Conservation (phyloP, 2,113 vertebrate genomes). For the Rana temporaria region DNA sequence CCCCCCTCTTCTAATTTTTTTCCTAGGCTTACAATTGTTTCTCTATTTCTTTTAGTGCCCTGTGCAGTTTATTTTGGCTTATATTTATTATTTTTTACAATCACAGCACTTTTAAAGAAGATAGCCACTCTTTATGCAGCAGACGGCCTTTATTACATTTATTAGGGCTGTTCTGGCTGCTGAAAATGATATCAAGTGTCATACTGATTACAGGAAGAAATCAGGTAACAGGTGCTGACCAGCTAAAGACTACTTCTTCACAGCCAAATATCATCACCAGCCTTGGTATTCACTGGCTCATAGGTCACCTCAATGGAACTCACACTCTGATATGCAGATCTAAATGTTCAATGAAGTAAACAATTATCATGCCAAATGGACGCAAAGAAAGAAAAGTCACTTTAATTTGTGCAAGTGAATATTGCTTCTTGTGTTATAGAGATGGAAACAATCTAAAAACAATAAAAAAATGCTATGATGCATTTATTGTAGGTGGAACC, state of each 20-base stretch:
- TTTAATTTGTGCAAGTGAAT: neutral
- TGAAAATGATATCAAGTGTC: constrained; percentile 32
- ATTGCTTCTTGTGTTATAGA: neutral
- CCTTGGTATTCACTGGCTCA: constrained; percentile 21
- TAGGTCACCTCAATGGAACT: constrained; percentile 40
- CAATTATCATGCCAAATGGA: constrained; percentile 37
- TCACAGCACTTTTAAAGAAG: too few species aligned
- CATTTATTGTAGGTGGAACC: too few species aligned
- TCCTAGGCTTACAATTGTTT: too few species aligned
- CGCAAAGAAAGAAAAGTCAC: constrained; percentile 9
- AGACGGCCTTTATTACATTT: neutral
- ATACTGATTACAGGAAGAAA: constrained; percentile 48
- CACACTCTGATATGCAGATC: constrained; percentile 20
- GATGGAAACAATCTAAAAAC: too few species aligned
- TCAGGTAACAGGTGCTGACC: constrained; percentile 38
- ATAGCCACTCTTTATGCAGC: too few species aligned
- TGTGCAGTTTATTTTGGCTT: too few species aligned
- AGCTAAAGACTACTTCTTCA: neutral
- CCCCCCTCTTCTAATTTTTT: too few species aligned
- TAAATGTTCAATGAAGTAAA: constrained; percentile 37
- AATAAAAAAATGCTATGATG: too few species aligned
- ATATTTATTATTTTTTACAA: too few species aligned
- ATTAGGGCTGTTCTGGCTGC: neutral
- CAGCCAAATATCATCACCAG: constrained; percentile 39
- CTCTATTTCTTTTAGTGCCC: too few species aligned